Conservation (phyloP, 2,797 vertebrate genomes). For the Propithecus deckenii region DNA sequence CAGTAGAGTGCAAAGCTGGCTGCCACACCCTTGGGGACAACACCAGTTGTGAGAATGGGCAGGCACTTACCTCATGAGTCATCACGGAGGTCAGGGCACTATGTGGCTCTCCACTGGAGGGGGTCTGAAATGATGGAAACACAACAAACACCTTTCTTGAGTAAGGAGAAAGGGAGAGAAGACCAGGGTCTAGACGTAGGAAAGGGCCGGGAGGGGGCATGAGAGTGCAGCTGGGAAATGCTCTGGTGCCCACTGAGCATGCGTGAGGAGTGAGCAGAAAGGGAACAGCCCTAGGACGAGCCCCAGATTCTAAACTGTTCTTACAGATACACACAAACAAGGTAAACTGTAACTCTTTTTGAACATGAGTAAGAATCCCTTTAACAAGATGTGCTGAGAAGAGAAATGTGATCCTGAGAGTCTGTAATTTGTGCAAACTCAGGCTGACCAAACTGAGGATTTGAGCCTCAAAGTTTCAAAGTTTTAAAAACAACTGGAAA, state of each 20-base stretch:
- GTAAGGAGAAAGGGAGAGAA: not conserved
- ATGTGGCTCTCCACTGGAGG: not conserved
- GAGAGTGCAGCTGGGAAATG: not conserved
- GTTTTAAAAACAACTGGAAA: not conserved
- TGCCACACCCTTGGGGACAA: not conserved
- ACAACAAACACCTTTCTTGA: not conserved
- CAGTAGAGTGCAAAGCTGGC: not conserved
- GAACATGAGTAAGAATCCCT: not conserved
- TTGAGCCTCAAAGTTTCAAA: not conserved
- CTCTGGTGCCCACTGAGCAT: not conserved
- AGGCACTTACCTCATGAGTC: conserved; percentile 62
- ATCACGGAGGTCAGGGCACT: not conserved
- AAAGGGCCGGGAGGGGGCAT: rapidly evolving
- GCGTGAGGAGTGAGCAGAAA: not conserved
- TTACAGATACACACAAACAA: not conserved
- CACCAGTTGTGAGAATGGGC: rapidly evolving
- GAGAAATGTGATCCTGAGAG: not conserved
- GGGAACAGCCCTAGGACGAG: not conserved
- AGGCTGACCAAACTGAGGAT: not conserved
- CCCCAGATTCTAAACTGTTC: not conserved
- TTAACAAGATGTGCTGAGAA: not conserved
- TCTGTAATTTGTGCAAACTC: not conserved
- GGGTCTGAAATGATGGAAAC: conserved; percentile 41
- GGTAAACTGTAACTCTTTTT: not conserved
- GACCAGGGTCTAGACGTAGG: not conserved